A percentile compares a stretch with the other conserved stretches of the same genome.
Evolutionary conservation across 1,140 invertebrate species (phyloP).

Genomic region (Zaprionus taronus): DNA sequence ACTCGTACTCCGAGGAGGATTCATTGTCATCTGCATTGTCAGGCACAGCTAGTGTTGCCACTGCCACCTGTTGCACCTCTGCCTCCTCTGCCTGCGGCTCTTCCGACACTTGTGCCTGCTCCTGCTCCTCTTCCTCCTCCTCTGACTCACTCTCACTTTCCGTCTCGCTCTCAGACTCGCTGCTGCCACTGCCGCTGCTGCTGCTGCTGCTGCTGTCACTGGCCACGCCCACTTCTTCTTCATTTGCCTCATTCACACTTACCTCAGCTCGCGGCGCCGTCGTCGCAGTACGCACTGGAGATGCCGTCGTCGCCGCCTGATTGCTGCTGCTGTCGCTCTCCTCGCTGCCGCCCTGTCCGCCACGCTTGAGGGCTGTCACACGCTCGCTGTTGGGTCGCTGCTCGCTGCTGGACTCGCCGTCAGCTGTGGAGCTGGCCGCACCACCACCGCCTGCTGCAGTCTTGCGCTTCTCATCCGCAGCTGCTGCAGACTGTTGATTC

Average conservation of each 20-base stretch:
- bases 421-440: slow-evolving; percentile 33
- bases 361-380: slow-evolving; percentile 84
- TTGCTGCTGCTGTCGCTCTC: slow-evolving; percentile 84
- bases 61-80: background rate
- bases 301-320: slow-evolving; percentile 65
- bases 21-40: slow-evolving; percentile 39
- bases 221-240: slow-evolving; percentile 67
- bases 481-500: slow-evolving; percentile 84
- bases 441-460: slow-evolving; percentile 86
- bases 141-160: slow-evolving; percentile 39
- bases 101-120: background rate
- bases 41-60: background rate
- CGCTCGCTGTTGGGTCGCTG: slow-evolving; percentile 82
- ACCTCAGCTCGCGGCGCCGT: slow-evolving; percentile 87
- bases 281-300: slow-evolving; percentile 85
- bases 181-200: slow-evolving; percentile 51
- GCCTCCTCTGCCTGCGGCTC: background rate
- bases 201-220: slow-evolving; percentile 36
- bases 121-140: slow-evolving; percentile 7
- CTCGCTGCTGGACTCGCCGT: slow-evolving; percentile 52
- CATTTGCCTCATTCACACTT: slow-evolving; percentile 86
- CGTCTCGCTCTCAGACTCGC: slow-evolving; percentile 41
- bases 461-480: slow-evolving; percentile 96
- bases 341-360: slow-evolving; percentile 71
- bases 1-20: slow-evolving; percentile 58